Evolutionary conservation across 2,113 vertebrate species (phyloP), one percentile per base, ranked within the genome.

Genomic region (Megaceryle maxima): DNA sequence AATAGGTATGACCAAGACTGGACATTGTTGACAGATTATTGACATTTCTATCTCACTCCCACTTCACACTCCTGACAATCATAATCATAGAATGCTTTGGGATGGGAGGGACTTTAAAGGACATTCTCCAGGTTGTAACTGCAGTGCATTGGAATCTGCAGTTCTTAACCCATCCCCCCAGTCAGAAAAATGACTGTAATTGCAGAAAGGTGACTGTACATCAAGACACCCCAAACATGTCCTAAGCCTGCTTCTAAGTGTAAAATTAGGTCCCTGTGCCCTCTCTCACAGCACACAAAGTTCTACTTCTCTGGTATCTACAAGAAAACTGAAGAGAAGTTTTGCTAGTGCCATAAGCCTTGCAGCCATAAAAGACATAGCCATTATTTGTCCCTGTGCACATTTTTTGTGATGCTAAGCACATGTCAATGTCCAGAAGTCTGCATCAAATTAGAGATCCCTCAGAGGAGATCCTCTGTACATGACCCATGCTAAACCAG

Each of bases 381-480:
- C 60, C 64, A 56, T 51, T 73, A 67, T 62, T 16, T 86, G 92
- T 79, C 88, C 41, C 91, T 68, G 31, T 16, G 46, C 41, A 10
- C 5, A 6, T 59, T 83, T 85, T 48, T 25, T 93, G 87, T 66
- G 90, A 83, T 46, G 41, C 57, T 80, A 25, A 87, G 66, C 81
- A 73, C 50, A 87, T 77, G 70, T 35, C 66, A 60, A 83, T 7
- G 2, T 87, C 92, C 68, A 78, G 82, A 88, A 83, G 59, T 76
- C 87, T 96, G 92, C 33, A 69, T 83, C 72, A 91, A 77, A 93
- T 93, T 90, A 96, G 55, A 77, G 24, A 51, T 66, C n/a, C 50
- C 80, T 63, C 82, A 46, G 60, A 62, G 77, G 70, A 82, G 51
- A 75, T 90, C 60, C 76, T 92, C 90, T 94, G 80, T 94, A 86